Evolutionary conservation across 2,113 vertebrate species (phyloP), one percentile per base, ranked within the genome.

Genomic region (Bambusicola thoracicus): DNA sequence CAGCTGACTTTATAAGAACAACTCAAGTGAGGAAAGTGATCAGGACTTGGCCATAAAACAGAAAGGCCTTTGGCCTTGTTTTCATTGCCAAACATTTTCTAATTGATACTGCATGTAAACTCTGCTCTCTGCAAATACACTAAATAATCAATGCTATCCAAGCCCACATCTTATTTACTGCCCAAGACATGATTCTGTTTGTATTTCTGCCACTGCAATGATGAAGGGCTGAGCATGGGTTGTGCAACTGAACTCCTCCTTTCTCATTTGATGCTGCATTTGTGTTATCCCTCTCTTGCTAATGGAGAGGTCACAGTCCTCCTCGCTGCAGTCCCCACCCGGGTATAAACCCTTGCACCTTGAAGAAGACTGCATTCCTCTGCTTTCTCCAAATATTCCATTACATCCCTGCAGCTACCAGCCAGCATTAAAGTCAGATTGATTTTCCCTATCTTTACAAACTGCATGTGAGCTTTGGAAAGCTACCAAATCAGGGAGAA

Each of bases 31-130:
- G 38, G 58, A 96, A 93, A 90, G 36, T 65, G 79, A 96, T 53
- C 72, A 85, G 78, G 79, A 89, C 89, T 94, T 95, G 93, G 93
- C 77, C 43, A 80, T 48, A 61, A 90, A 92, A 72, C 68, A 74
- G 51, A 85, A 89, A 78, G 63, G 16, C 51, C 48, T 91, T 61
- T 79, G 79, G 81, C 65, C 81, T 82, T 87, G 67, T 83, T 93
- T 93, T 93, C 87, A 36, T 82, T 94, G 81, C 88, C 94, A 93
- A 89, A 41, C 53, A 66, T 84, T 91, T 94, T 88, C 82, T 94
- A 95, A 97, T 92, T 95, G 91, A 88, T 95, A 85, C 69, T 95
- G 93, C 68, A 91, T 94, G 95, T 96, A 92, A 95, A 92, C 91
- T 94, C 79, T 95, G 85, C 93, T 90, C 85, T 88, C 82, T 75